Evolutionary conservation across 2,888 invertebrate genomes (phyloP), one percentile per base, ranked within the genome.

Genomic region (Lasioglossum marginatum): DNA sequence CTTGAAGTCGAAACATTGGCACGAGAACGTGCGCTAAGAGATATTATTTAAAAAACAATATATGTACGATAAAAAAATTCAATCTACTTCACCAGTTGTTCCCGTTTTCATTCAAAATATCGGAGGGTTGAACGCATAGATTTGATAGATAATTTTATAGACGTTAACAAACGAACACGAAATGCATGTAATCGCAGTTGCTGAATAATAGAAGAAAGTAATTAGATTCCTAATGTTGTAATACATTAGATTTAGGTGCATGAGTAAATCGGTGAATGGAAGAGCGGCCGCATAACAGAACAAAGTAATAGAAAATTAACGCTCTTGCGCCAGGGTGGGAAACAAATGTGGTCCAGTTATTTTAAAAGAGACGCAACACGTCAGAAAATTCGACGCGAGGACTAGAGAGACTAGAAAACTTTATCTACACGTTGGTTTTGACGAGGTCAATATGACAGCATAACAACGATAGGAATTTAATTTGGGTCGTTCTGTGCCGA

Each of bases 391-490:
- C 8, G 57, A 4, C 57, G n/a, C 57, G 4, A n/a, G n/a, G 12
- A 12, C n/a, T 57, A 57, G 2, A 63, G 31, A 3, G 1, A 43
- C 5, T 60, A 27, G 19, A 63, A 31, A 16, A 34, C 23, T 68
- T 68, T 23, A 37, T 68, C 37, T 19, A 34, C 23, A 68, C 37
- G 19, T 43, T 52, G 34, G 27, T 57, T 45, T 37, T 4, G 3
- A n/a, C 19, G 45, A 31, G 45, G 23, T 31, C 48, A 45, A 31
- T 31, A 16, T 10, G 4, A 60, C 23, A 5, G 52, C 19, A 66
- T 75, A 63, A 78, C 63, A 85, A 85, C 85, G 63, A 63, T 85
- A 85, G 79, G 79, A 84, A 85, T 79, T 76, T 85, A 57, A 84
- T 76, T 71, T 12, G 19, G 48, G 16, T 68, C 57, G n/a, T 79